phyloP scores from a whole-genome alignment of 2,888 invertebrate genomes.

The Tipula lateralis region DNA sequence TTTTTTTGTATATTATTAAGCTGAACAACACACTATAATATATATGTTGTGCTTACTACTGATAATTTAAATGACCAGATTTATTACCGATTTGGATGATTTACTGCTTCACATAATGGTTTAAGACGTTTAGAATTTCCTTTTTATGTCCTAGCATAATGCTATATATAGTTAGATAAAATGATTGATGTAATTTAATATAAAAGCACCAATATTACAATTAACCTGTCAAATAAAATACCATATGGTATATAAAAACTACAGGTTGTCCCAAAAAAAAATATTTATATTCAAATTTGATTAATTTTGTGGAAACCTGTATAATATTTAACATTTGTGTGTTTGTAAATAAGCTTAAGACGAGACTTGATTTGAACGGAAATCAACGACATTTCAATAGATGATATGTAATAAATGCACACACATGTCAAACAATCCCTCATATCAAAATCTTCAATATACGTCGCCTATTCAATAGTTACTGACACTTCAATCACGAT shows the following conservation, averaged over 20 bases:
- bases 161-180: background rate
- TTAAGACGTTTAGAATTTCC: background rate
- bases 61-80: background rate
- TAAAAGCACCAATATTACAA: background rate
- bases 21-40: background rate
- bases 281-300: background rate
- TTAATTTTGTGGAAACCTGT: background rate
- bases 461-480: background rate
- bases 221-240: background rate
- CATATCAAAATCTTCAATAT: background rate
- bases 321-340: background rate
- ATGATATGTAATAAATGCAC: background rate
- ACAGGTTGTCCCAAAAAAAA: background rate
- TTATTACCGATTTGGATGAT: background rate
- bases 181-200: background rate
- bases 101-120: background rate
- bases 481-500: conserved; percentile 11
- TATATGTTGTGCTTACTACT: background rate
- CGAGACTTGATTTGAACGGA: background rate
- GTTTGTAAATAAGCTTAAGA: background rate
- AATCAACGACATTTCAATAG: background rate
- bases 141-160: too few relatives aligned
- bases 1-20: background rate
- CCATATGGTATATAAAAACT: background rate
- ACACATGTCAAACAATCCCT: background rate